Base-by-base conservation (phyloP, 2,113 vertebrate genomes). In the Boleophthalmus pectinirostris region DNA sequence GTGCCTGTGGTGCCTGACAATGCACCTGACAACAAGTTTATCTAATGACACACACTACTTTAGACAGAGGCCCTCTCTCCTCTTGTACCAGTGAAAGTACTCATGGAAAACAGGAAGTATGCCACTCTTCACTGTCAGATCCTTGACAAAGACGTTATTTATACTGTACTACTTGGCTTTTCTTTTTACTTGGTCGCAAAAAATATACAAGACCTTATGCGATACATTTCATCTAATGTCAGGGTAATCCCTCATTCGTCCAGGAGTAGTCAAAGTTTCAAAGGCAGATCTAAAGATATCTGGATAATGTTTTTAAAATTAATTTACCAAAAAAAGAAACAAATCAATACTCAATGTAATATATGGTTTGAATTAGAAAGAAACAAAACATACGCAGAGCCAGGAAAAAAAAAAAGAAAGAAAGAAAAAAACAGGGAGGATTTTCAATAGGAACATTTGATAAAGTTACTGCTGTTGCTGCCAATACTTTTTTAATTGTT, bases 1-100 rank as follows among this genome's bases (percentile, higher is more conserved):
- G 90, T 70, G 87, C 88, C 38, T 90, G 82, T 77, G 92, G 84
- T 85, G 80, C 74, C 83, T 74, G 80, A 92, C 88, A 92, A 83
- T 92, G 85, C 75, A 81, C 82, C 85, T 85, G 87, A 92, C 90
- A 93, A 94, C 87, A 92, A 93, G 91, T 94, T 92, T 93, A 92
- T 93, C 85, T 88, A 85, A 88, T 81, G 86, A 90, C 82, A 92
- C 90, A 89, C 84, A 90, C 79, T 90, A 90, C 82, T 90, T 88
- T 49, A 72, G 82, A 87, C 86, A 57, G 85, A 89, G 85, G 69
- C 75, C 85, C 79, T 72, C 73, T 78, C 81, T 87, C 70, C 74
- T 82, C 60, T 75, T 67, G 85, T 74, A 79, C 72, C 71, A 60
- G 83, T 78, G 80, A 60, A 75, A 82, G 82, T 57, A 84, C 77